phyloP scores from a whole-genome alignment of 2,888 invertebrate genomes.

The Lymantria dispar region DNA sequence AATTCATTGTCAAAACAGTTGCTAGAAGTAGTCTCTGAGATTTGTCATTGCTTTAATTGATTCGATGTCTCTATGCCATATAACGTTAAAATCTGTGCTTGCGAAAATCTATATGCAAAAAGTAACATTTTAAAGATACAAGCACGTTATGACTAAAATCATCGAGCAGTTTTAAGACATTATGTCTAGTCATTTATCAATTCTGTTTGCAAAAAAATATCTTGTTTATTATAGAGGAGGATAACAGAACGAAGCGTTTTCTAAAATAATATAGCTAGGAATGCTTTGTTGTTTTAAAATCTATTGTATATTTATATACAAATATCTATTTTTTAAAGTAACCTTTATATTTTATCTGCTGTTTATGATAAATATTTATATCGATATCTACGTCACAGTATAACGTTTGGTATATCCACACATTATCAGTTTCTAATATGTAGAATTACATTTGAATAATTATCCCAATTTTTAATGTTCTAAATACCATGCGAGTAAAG shows the following conservation, averaged over 20 bases:
- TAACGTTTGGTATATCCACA: not conserved
- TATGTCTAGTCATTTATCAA: constrained; percentile 69
- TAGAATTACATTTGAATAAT: not conserved
- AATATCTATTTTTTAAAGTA: not conserved
- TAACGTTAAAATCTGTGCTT: constrained; percentile 21
- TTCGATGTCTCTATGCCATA: constrained; percentile 30
- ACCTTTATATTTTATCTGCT: constrained; percentile 6
- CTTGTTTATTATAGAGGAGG: constrained; percentile 24
- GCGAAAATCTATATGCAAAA: constrained; percentile 33
- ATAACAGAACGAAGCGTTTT: constrained; percentile 18
- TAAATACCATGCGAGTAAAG: constrained; percentile 40
- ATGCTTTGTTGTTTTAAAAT: constrained; percentile 21
- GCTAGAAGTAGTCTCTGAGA: constrained; percentile 44
- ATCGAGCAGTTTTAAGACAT: constrained; percentile 71
- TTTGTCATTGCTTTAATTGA: constrained; percentile 57
- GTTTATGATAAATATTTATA: constrained; percentile 7
- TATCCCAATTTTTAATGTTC: constrained; percentile 6
- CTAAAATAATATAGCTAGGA: not conserved
- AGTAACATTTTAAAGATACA: constrained; percentile 46
- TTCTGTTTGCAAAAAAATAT: constrained; percentile 47
- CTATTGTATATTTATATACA: constrained; percentile 12
- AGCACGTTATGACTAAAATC: constrained; percentile 57
- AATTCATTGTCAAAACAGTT: constrained; percentile 57
- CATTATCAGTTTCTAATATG: not conserved
- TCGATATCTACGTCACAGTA: not conserved